These are phyloP conservation scores for Prunella fulvescens DNA, from an alignment of 2,113 vertebrate species.

Conservation along the genomic window DNA sequence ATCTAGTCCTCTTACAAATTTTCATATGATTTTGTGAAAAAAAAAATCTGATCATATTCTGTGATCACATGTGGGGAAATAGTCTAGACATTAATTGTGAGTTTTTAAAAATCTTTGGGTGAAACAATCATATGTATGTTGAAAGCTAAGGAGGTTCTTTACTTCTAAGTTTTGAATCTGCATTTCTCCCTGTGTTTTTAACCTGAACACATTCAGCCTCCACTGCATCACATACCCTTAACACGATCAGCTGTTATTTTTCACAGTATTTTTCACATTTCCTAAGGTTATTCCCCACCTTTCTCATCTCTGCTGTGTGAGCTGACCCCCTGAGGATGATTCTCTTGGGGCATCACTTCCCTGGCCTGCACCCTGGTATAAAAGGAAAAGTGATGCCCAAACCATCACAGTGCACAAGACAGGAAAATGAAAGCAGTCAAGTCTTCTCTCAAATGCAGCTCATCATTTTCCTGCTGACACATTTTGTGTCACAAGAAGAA, in stretches of 20 bases:
- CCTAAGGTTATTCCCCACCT: background rate
- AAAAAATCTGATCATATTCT: background rate
- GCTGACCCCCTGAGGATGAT: background rate
- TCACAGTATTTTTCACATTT: background rate
- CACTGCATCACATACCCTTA: fast-evolving
- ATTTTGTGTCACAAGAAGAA: background rate
- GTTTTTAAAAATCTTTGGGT: background rate
- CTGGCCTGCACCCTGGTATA: too few relatives aligned
- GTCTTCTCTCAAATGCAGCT: background rate
- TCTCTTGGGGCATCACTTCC: background rate
- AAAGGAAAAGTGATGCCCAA: background rate
- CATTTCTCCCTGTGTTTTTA: background rate
- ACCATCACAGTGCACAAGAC: background rate
- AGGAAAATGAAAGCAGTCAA: background rate
- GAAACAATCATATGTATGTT: background rate
- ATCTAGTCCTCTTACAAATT: background rate
- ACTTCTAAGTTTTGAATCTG: background rate
- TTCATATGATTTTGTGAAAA: background rate
- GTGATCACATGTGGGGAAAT: fast-evolving
- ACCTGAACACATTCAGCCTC: background rate
- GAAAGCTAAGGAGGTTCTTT: background rate
- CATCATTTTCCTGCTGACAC: background rate
- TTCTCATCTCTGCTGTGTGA: background rate
- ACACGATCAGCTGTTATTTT: background rate
- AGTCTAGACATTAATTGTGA: background rate